Evolutionary conservation across 2,113 vertebrate genomes (phyloP), one percentile per base, ranked within the genome.

Genomic region (Morone saxatilis): DNA sequence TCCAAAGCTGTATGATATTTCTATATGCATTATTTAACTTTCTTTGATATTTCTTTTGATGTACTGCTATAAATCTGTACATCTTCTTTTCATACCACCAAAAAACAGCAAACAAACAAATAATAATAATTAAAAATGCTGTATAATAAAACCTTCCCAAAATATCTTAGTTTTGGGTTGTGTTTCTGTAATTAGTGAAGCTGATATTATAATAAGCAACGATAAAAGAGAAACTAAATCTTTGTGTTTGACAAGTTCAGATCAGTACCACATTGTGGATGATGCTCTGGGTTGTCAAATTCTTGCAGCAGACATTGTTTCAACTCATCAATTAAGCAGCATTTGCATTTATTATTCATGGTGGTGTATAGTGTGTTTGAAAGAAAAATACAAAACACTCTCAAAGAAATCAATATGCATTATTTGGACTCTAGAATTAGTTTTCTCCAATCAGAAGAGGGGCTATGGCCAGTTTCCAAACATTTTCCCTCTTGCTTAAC

Each of bases 401-500:
- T 7, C 11, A 68, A 54, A 57, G 40, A 85, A 60, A 61, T 71
- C 40, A 38, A 41, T 47, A 54, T 85, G 57, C 41, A 61, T 40
- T 63, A 75, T 71, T 75, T 72, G 68, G 9, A 48, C 63, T 62
- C 50, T 47, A 51, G 36, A 40, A 68, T 76, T 57, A 31, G 19
- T 67, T 70, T 22, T 56, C 36, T 80, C 65, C 45, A 56, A 57
- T 80, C 63, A 74, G 53, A 71, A 38, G 62, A 62, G 12, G 14
- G 47, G 43, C 47, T 53, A 61, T 70, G 43, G 78, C 53, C 66
- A 74, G 60, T 70, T 79, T 84, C 84, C 66, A 63, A 68, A 77
- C 80, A 77, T 50, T 12, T 78, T 86, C 43, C 43, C 63, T 69
- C 65, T 78, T 73, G 51, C 63, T 72, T 65, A 85, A 86, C 59